These are phyloP conservation scores for Conus ventricosus DNA, from an alignment of 1,140 invertebrate genomes.

Conservation along the genomic window DNA sequence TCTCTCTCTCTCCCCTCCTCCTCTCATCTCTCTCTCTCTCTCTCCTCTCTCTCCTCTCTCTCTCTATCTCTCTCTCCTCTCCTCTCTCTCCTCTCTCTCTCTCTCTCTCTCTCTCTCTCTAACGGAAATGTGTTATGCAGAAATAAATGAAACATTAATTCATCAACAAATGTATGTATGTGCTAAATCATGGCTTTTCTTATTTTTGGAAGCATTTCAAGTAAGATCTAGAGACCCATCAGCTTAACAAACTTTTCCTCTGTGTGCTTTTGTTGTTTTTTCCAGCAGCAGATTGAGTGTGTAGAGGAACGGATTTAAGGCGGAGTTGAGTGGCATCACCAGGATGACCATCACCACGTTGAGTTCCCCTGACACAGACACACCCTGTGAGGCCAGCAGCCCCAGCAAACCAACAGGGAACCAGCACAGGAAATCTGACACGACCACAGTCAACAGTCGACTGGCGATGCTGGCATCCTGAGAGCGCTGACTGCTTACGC, in stretches of 20 bases:
- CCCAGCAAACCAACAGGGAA: background rate
- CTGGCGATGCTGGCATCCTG: background rate
- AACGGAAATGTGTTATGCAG: no score
- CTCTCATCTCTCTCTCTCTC: no score
- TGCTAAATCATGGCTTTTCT: no score
- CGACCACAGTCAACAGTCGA: background rate
- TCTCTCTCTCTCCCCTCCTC: no score
- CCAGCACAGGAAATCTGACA: conserved; percentile 11
- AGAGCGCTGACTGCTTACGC: background rate
- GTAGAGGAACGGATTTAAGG: background rate
- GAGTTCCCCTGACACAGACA: background rate
- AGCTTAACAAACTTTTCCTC: background rate
- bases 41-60: no score
- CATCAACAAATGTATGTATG: no score
- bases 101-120: no score
- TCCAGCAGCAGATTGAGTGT: background rate
- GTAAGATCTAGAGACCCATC: background rate
- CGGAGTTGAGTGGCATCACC: background rate
- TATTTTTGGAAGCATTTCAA: no score
- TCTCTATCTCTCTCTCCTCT: no score
- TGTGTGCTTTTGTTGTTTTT: background rate
- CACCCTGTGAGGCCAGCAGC: background rate
- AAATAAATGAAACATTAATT: no score
- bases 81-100: no score
- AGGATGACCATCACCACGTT: background rate